Conservation (phyloP, 23 tunicate genomes). For the Halocynthia aurantium region DNA sequence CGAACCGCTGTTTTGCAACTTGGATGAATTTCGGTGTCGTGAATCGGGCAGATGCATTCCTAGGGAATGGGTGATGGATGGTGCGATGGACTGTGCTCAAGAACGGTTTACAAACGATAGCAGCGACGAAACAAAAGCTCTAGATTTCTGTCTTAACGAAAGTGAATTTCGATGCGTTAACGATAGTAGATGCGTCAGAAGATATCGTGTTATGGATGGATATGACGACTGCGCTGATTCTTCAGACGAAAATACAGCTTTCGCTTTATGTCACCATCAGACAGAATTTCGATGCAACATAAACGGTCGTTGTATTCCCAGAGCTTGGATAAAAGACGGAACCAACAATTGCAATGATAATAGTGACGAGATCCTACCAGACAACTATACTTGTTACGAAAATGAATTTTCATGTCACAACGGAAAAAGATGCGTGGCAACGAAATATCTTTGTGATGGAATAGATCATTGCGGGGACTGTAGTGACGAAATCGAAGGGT, state of each 20-base stretch:
- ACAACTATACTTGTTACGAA: slow-evolving; percentile 1
- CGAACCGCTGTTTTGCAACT: not conserved
- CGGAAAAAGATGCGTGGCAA: slow-evolving; percentile 25
- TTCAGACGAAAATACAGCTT: slow-evolving; percentile 4
- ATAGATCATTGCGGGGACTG: slow-evolving; percentile 44
- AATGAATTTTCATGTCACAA: slow-evolving; percentile 20
- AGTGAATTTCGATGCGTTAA: slow-evolving; percentile 30
- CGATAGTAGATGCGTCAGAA: slow-evolving; percentile 15
- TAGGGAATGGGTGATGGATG: slow-evolving; percentile 47
- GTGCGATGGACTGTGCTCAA: slow-evolving; percentile 13
- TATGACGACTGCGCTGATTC: slow-evolving; percentile 28
- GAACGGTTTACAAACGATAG: not conserved
- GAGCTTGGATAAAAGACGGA: slow-evolving; percentile 21
- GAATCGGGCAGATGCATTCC: slow-evolving; percentile 31
- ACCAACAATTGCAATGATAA: slow-evolving; percentile 21
- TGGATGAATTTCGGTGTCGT: slow-evolving; percentile 18
- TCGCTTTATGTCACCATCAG: not conserved
- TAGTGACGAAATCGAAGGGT: slow-evolving; percentile 41
- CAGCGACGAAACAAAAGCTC: slow-evolving; percentile 15
- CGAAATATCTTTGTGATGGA: slow-evolving; percentile 27
- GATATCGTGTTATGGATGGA: slow-evolving; percentile 35
- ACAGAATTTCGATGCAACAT: slow-evolving; percentile 26
- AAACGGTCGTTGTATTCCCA: slow-evolving; percentile 36
- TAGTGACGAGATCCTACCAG: slow-evolving; percentile 20
- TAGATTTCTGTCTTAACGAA: not conserved